Evolutionary conservation across 2,113 vertebrate species (phyloP), one percentile per base, ranked within the genome.

Genomic region (Diglossa brunneiventris): DNA sequence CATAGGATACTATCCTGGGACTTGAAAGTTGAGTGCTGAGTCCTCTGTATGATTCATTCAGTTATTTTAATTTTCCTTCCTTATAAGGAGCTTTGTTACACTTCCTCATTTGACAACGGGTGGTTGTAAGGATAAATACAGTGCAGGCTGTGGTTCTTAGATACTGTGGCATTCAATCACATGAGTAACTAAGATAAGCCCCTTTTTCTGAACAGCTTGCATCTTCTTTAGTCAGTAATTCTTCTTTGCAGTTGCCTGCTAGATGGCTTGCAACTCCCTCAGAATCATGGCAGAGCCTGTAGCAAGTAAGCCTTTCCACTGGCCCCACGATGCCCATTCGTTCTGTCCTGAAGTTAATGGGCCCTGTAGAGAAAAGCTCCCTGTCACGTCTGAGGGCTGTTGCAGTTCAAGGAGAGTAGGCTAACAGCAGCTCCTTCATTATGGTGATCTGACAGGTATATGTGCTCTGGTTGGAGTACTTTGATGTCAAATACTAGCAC

Each of bases 1-100:
- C 44, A 82, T 17, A 61, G 59, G 64, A 84, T 95, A 72, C 87
- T 94, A 56, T 91, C 87, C 73, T 89, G 47, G 56, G 76, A 75
- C 58, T 78, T 78, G 63, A 24, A 94, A 84, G 61, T 78, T 52
- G 33, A 88, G 42, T 41, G 42, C 90, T 94, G 83, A 86, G 56
- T 94, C 76, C 67, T 83, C 80, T 49, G 10, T 87, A 37, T 97
- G 95, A 97, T 94, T 97, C 91, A 94, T 93, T 92, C 83, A 81
- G 86, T 94, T 94, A 93, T 92, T 96, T 95, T 92, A 83, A 93
- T 92, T 93, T 93, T 87, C 84, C 8, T 93, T 91, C 95, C 91
- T 87, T 95, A 93, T 92, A 95, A 90, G 92, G 92, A 94, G 66
- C 41, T 70, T 78, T 92, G 73, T 89, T 89, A 68, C 50, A 62